Evolutionary conservation across 2,888 invertebrate genomes (phyloP).

Genomic region (Tortricodes alternella): DNA sequence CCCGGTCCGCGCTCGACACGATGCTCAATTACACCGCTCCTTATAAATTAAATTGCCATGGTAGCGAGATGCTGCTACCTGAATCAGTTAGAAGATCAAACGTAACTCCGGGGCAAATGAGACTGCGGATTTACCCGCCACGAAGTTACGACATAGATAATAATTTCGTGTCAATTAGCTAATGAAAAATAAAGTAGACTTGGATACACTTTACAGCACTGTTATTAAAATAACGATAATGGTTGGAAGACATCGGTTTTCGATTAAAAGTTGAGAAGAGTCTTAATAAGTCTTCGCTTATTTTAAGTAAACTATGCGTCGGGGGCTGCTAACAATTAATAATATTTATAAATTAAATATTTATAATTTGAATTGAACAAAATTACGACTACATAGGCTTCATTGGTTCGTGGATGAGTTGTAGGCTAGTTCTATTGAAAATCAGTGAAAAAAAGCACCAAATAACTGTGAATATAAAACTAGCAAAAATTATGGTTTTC

Average conservation of each 20-base stretch:
- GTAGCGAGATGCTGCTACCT: slow-evolving; percentile 49
- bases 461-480: no score
- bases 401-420: no score
- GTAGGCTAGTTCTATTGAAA: no score
- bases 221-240: slow-evolving; percentile 77
- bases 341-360: no score
- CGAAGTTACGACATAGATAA: slow-evolving; percentile 74
- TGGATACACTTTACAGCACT: slow-evolving; percentile 56
- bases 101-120: slow-evolving; percentile 56
- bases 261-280: no score
- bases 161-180: slow-evolving; percentile 80
- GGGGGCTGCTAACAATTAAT: no score
- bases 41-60: slow-evolving; percentile 73
- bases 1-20: slow-evolving; percentile 48
- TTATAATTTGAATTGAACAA: no score
- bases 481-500: no score
- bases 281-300: slow-evolving; percentile 9
- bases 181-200: slow-evolving; percentile 79
- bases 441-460: no score
- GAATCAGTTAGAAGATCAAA: slow-evolving; percentile 64
- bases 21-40: slow-evolving; percentile 67
- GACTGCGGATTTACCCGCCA: slow-evolving; percentile 62
- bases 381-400: no score
- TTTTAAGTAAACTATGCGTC: no score
- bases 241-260: slow-evolving; percentile 71